Evolutionary conservation across 1,140 invertebrate genomes (phyloP).

Genomic region (Aphaenogaster rudis): DNA sequence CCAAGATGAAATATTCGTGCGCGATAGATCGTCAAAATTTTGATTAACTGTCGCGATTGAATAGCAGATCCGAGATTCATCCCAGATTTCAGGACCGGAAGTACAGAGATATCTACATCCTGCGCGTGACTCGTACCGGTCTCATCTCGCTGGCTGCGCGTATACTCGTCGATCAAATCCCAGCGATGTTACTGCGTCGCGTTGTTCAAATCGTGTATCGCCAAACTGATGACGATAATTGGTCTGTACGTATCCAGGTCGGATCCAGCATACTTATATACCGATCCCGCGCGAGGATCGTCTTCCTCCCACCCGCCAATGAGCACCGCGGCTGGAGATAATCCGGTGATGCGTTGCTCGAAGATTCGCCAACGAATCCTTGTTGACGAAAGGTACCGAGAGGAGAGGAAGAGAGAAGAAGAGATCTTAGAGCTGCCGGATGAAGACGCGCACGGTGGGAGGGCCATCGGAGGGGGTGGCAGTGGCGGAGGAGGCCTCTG

Average conservation of each 20-base stretch:
- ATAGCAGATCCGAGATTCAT: background rate
- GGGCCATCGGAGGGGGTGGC: constrained; percentile 1
- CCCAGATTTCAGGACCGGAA: background rate
- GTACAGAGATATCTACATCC: background rate
- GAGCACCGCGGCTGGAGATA: constrained; percentile 56
- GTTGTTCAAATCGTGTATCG: constrained; percentile 51
- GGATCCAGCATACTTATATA: constrained; percentile 77
- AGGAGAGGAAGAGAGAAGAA: constrained; percentile 19
- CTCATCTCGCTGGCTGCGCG: constrained; percentile 70
- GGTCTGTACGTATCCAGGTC: constrained; percentile 73
- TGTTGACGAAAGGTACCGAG: background rate
- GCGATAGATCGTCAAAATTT: background rate
- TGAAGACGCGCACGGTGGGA: constrained; percentile 37
- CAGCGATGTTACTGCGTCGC: constrained; percentile 52
- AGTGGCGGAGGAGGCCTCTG: constrained; percentile 13
- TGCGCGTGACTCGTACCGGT: constrained; percentile 67
- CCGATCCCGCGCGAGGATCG: constrained; percentile 70
- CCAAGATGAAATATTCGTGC: background rate
- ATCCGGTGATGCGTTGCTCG: constrained; percentile 67
- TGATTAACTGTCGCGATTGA: background rate
- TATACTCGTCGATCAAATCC: constrained; percentile 26
- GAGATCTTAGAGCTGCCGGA: constrained; percentile 31
- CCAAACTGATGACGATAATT: constrained; percentile 75
- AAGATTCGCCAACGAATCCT: constrained; percentile 64
- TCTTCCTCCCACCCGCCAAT: constrained; percentile 78